Evolutionary conservation across 2,888 invertebrate genomes (phyloP), one percentile per base, ranked within the genome.

Genomic region (Heteromyza rotundicornis): DNA sequence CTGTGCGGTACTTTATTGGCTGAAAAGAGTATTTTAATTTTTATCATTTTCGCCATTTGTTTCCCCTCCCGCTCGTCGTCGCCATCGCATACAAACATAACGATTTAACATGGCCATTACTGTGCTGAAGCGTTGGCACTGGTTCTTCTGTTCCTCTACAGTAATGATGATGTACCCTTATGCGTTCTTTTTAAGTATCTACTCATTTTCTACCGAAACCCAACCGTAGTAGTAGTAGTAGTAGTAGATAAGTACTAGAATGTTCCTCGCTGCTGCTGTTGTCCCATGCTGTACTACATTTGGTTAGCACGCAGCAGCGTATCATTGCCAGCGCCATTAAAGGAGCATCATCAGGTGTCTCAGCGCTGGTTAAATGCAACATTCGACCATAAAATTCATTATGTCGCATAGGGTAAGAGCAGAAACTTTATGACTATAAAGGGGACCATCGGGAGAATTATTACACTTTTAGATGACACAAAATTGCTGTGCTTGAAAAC

Each of bases 341-440:
- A 57, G 17, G 44, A 44, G 56, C 56, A 57, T 57, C 57, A 57
- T 57, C 57, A 57, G 57, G 57, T 57, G 57, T 49, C 35, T 24
- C 50, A 17, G 57, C 24, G 14, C 35, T 32, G 19, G 49, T 57
- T 47, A 57, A 57, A 57, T 57, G 49, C 49, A 57, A 57, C 57
- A 57, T 47, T 47, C 47, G 32, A 27, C 47, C 23, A 57, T 57
- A 57, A 57, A 57, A 57, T 19, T 40, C 47, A 47, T 40, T 36
- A 22, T 55, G 55, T 27, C 32, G 35, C 47, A 49, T 57, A 23
- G 47, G 57, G 60, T 60, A 44, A 23, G 32, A 35, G 16, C n/a
- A 35, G 40, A 32, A 70, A 65, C 74, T 74, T 74, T 70, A 74
- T 70, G 75, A 72, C 69, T 75, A 62, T 74, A 73, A 74, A 74